Base-by-base conservation (phyloP, 2,797 vertebrate genomes). In the Hypotaenidia okinawae region DNA sequence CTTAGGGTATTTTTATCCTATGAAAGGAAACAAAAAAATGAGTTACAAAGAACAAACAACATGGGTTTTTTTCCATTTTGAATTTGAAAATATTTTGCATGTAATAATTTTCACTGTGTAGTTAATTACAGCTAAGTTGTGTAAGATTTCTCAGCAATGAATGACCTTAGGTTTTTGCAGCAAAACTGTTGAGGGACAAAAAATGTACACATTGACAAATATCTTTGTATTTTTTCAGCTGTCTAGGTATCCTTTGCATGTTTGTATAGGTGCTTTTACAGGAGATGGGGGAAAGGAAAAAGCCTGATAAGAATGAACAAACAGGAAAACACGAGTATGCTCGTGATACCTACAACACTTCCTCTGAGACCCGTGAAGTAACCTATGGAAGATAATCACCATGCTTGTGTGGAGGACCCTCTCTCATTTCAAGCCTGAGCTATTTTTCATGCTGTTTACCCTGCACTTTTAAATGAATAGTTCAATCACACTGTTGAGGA, bases 281-380 rank as follows among this genome's bases (percentile, higher is more conserved):
- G 73, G 41, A 88, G 45, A 18, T n/a, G 22, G 55, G 55, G 49
- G 45, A 85, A 85, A 58, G 41, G 33, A 61, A 80, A 89, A 89
- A 35, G 6, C 19, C 45, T 77, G 17, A 47, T 87, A 85, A 87
- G 62, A 81, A 70, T 51, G 84, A 91, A 21, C 76, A 94, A 86
- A 86, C 83, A 95, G 67, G 92, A 96, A 91, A 90, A 81, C 75
- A 41, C 66, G 75, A 91, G 59, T 90, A 45, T 23, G 41, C 16
- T 75, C 8, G 1, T 76, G 72, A 69, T 75, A 86, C 54, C 35
- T 81, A 64, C 79, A 81, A 54, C 70, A 85, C 23, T 90, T 94
- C 69, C 79, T 80, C 59, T 62, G 64, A 80, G 41, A 49, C 23
- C 15, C 1, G 2, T 83, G 30, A 28, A 76, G 52, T 70, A 87